Evolutionary conservation across 2,888 invertebrate genomes (phyloP), one percentile per base, ranked within the genome.

Genomic region (Agrochola circellaris): DNA sequence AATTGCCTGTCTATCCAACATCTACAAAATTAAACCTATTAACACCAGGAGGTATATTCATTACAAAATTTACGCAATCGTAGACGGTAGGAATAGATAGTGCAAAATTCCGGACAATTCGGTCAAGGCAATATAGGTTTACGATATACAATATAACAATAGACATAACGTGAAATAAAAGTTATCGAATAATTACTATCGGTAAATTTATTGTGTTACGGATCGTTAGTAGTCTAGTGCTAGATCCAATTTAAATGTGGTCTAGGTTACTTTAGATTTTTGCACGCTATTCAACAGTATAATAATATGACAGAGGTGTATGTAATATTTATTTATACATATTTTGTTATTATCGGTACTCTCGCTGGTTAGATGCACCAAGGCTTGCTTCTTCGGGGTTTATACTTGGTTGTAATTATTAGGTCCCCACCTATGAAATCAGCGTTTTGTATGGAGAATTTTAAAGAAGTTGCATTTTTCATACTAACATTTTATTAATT

Each of bases 101-200:
- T 87, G 38, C 68, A 68, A 65, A 77, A 84, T 83, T 74, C 77
- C 70, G 13, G 20, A 11, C 45, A 88, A 84, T 68, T n/a, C 70
- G 90, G 89, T 88, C 89, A 91, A 91, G 91, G 90, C 75, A 42
- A 56, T 34, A 45, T 58, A 64, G 23, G 60, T 69, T 66, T 69
- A 66, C 54, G 42, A 42, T 77, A 75, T 42, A 75, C 51, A 61
- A 34, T 61, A 68, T n/a, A 15, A 67, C 38, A 74, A 72, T 68
- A 66, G 73, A 78, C 68, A 77, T 68, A 74, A 75, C 38, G 54
- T 20, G 34, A 74, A 87, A 87, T 75, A 84, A 75, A 77, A 75
- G 77, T 87, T 84, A 87, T 9, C 87, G 79, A 82, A 83, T 84
- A 73, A 86, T 82, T 75, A 68, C 51, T 56, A 71, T 81, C 65